Conservation (phyloP, 2,888 invertebrate genomes). For the Strigamia crassipes region DNA sequence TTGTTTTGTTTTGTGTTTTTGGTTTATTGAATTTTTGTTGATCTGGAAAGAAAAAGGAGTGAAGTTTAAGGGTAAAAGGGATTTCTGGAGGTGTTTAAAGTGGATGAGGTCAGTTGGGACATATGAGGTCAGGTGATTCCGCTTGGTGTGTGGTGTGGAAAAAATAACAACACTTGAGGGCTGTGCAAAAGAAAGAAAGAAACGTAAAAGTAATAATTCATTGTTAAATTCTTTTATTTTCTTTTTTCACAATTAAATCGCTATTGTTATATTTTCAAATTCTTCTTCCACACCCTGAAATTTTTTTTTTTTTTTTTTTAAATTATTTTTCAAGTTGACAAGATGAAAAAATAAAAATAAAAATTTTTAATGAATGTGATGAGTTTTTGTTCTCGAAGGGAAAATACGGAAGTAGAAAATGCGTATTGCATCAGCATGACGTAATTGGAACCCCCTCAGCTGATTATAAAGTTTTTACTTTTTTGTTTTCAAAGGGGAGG, state of each 20-base stretch:
- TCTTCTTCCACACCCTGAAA: neutral
- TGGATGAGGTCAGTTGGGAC: neutral
- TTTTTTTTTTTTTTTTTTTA: neutral
- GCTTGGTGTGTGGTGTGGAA: constrained; percentile 4
- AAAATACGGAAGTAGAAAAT: neutral
- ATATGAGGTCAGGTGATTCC: constrained; percentile 10
- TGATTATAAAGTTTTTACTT: neutral
- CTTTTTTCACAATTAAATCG: neutral
- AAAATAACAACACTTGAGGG: constrained; percentile 8
- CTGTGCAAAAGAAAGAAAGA: neutral
- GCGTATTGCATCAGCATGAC: neutral
- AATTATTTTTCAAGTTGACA: neutral
- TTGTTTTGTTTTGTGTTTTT: no score
- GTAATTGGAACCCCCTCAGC: neutral
- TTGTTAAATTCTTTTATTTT: neutral
- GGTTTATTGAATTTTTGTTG: no score
- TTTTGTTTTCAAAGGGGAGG: neutral
- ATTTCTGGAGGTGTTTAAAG: neutral
- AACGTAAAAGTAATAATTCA: neutral
- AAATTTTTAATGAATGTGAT: no score
- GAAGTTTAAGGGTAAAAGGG: neutral
- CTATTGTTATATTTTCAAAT: neutral
- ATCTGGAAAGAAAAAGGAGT: neutral
- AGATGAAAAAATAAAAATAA: no score
- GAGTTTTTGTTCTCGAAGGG: neutral